Conservation (phyloP, 2,113 vertebrate species). For the Furnarius figulus region DNA sequence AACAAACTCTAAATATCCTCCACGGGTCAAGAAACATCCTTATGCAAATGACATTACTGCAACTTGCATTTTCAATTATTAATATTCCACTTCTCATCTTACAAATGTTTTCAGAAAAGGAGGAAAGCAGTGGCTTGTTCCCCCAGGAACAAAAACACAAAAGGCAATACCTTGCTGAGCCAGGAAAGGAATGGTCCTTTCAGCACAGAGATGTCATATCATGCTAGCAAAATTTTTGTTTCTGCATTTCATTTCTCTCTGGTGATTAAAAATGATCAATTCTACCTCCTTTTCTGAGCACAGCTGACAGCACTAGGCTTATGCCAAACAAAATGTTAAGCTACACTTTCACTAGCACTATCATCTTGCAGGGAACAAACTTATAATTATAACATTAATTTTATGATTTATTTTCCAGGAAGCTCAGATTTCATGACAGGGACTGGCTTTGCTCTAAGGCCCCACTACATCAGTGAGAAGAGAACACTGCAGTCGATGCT, state of each 20-base stretch:
- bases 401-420: slow-evolving; percentile 48
- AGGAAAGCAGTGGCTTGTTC: slow-evolving; percentile 20
- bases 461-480: background rate
- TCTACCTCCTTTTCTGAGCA: background rate
- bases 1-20: background rate
- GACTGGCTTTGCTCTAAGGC: background rate
- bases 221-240: background rate
- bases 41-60: slow-evolving; percentile 17
- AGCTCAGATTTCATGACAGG: background rate
- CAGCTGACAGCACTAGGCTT: background rate
- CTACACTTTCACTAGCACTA: background rate
- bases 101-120: slow-evolving; percentile 19
- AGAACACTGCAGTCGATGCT: background rate
- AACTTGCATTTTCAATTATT: slow-evolving; percentile 41
- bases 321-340: background rate
- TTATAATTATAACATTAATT: slow-evolving; percentile 33
- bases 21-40: slow-evolving; percentile 30
- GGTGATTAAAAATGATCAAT: slow-evolving; percentile 33
- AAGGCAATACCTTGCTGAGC: background rate
- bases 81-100: background rate
- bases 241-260: slow-evolving; percentile 29
- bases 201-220: slow-evolving; percentile 15
- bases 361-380: background rate
- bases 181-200: background rate
- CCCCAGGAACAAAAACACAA: background rate